Conservation (phyloP, 2,797 vertebrate species). For the Eulemur mongoz region DNA sequence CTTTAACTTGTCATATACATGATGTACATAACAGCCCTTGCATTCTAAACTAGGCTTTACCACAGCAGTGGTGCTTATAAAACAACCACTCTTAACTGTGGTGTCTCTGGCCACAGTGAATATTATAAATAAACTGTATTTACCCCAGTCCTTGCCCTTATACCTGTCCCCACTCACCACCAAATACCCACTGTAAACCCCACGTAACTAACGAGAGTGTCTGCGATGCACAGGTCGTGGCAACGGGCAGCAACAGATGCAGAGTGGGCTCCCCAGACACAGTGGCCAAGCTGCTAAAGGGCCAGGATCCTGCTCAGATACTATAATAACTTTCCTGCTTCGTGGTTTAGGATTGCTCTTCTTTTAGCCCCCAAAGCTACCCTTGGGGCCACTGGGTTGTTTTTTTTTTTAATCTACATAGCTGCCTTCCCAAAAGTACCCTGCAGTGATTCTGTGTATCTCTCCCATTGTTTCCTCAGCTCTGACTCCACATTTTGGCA, state of each 20-base stretch:
- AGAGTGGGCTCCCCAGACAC: neutral
- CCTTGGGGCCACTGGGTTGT: neutral
- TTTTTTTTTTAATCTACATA: neutral
- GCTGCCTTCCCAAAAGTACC: neutral
- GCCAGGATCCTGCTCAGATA: neutral
- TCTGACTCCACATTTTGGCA: neutral
- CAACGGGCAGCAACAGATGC: neutral
- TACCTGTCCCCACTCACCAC: neutral
- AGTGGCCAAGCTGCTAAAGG: neutral
- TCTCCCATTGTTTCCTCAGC: neutral
- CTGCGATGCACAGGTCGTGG: neutral
- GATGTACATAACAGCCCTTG: neutral
- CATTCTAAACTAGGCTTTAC: constrained; percentile 16
- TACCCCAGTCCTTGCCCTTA: neutral
- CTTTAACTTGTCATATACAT: constrained; percentile 42
- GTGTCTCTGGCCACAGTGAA: neutral
- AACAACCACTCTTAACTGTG: neutral
- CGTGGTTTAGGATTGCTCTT: neutral
- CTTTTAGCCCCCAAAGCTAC: neutral
- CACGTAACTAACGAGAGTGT: neutral
- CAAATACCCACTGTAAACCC: neutral
- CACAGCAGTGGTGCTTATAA: neutral
- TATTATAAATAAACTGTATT: neutral
- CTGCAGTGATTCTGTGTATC: neutral
- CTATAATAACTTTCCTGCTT: neutral